phyloP scores from a whole-genome alignment of 2,888 invertebrate species.

The Tetramorium bicarinatum region DNA sequence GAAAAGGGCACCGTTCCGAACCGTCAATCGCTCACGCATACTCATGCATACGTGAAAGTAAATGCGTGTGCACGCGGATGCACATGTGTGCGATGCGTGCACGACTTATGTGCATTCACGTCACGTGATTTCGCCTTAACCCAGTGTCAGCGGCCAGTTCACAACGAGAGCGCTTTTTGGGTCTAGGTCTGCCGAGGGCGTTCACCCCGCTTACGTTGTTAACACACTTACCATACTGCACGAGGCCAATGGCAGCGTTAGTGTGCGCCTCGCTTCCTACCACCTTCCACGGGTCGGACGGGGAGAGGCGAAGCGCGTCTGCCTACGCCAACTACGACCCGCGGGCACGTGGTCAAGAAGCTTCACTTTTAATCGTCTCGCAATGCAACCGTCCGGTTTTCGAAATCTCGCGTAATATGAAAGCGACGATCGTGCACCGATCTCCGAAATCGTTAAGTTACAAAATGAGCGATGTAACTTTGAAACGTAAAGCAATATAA shows the following conservation, averaged over 20 bases:
- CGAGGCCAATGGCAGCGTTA: constrained; percentile 52
- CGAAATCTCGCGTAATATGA: not conserved
- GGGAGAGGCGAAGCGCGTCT: constrained; percentile 65
- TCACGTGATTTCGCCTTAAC: constrained; percentile 83
- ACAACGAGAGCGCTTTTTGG: constrained; percentile 80
- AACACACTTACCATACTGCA: constrained; percentile 81
- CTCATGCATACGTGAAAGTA: constrained; percentile 60
- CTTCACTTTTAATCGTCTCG: constrained; percentile 75
- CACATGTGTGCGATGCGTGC: constrained; percentile 38
- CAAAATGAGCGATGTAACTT: not conserved
- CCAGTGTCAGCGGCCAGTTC: constrained; percentile 81
- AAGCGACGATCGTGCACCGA: not conserved
- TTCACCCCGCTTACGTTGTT: constrained; percentile 82
- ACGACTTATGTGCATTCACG: constrained; percentile 71
- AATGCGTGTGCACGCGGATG: constrained; percentile 28
- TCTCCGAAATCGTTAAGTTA: not conserved
- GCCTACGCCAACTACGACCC: constrained; percentile 73
- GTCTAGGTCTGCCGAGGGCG: constrained; percentile 85
- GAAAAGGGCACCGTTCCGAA: constrained; percentile 6
- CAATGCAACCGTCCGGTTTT: constrained; percentile 25
- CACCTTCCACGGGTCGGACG: constrained; percentile 59
- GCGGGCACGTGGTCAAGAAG: constrained; percentile 72
- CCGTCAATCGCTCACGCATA: not conserved
- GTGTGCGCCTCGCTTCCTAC: constrained; percentile 58
- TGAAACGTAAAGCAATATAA: not conserved